A percentile compares a stretch with the other conserved stretches of the same genome.
Conservation (phyloP, 2,113 vertebrate genomes). For the Helogale parvula region DNA sequence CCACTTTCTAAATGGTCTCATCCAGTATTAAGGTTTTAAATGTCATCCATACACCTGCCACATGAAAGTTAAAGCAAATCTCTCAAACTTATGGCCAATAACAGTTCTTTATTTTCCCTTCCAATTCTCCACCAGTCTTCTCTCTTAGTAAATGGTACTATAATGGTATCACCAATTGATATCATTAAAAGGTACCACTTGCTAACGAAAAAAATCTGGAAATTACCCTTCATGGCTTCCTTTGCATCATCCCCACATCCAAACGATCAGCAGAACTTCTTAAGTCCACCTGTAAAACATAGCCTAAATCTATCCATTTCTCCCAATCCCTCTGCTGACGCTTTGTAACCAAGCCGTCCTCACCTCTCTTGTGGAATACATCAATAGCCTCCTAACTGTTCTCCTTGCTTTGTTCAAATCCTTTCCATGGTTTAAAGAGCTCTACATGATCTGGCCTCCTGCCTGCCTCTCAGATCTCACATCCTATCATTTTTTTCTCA, state of each 20-base stretch:
- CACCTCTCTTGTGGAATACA: neutral
- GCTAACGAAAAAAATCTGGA: neutral
- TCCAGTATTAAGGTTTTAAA: neutral
- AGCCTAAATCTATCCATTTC: neutral
- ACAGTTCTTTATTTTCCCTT: neutral
- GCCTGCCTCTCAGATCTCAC: neutral
- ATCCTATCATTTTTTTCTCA: neutral
- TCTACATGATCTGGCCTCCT: fast-evolving
- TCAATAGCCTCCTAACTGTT: neutral
- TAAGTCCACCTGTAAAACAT: neutral
- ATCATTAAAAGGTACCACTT: neutral
- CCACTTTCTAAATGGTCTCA: neutral
- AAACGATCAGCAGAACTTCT: neutral
- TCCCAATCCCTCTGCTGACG: neutral
- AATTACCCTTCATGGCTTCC: neutral
- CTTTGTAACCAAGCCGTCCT: neutral
- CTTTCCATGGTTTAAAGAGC: fast-evolving
- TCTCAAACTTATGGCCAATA: neutral
- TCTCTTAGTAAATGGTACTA: neutral
- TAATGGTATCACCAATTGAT: neutral
- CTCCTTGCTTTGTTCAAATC: neutral
- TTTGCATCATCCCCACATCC: neutral
- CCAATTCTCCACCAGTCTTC: neutral
- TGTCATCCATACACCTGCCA: neutral
- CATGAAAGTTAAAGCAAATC: neutral